Evolutionary conservation across 37 sponge, comb jelly and placozoan genomes (phyloP).

Genomic region (Halichondria panicea): DNA sequence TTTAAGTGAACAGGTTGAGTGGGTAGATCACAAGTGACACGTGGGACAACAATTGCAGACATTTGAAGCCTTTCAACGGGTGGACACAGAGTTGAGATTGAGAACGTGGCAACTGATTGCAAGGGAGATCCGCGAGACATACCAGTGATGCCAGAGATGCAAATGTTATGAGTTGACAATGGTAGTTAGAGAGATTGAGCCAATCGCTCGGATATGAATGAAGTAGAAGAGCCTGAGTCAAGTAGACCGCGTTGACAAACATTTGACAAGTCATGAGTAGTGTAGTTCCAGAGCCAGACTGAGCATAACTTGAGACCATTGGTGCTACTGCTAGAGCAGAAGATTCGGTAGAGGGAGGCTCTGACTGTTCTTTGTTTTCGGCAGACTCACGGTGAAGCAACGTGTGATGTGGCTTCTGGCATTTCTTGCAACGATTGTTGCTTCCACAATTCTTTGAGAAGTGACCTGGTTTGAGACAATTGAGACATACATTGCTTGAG

Average conservation of each 20-base stretch:
- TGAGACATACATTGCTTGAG: too few relatives aligned
- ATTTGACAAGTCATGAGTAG: conserved; percentile 36
- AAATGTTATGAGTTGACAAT: neutral
- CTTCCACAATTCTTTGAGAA: too few relatives aligned
- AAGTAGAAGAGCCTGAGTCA: conserved; percentile 33
- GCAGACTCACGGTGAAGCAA: too few relatives aligned
- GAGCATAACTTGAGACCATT: neutral
- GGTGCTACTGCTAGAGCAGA: conserved; percentile 5
- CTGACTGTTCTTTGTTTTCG: too few relatives aligned
- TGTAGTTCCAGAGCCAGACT: neutral
- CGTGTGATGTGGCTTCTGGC: too few relatives aligned
- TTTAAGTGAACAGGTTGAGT: conserved; percentile 6
- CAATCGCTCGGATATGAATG: conserved; percentile 38
- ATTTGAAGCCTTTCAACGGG: conserved; percentile 6
- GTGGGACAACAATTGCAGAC: conserved; percentile 26
- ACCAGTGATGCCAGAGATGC: conserved; percentile 31
- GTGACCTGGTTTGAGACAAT: too few relatives aligned
- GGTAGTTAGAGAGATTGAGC: conserved; percentile 22
- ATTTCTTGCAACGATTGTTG: too few relatives aligned
- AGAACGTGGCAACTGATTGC: conserved; percentile 12
- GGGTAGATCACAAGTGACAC: conserved; percentile 33
- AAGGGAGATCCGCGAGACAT: conserved; percentile 18
- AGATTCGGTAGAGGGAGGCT: too few relatives aligned
- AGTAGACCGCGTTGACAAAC: conserved; percentile 17
- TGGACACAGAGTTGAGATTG: conserved; percentile 8